Percentiles rank a stretch among this genome's conserved stretches.
These are phyloP conservation scores for Drosophila repletoides DNA, from an alignment of 1,140 invertebrate species.

Conservation along the genomic window DNA sequence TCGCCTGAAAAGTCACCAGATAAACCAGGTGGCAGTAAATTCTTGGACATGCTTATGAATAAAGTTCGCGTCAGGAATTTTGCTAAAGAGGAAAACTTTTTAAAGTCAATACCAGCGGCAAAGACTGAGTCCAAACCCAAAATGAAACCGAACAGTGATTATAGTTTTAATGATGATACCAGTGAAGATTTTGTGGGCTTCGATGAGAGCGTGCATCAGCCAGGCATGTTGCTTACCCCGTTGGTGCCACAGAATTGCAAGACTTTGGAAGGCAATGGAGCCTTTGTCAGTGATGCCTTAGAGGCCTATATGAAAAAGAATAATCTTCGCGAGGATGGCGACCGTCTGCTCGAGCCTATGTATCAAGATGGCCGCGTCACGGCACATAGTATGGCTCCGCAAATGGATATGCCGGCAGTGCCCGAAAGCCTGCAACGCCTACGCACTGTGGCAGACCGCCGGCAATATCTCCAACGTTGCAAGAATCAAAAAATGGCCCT, in stretches of 20 bases:
- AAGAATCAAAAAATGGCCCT: constrained; percentile 74
- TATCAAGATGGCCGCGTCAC: constrained; percentile 70
- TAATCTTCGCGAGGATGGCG: constrained; percentile 33
- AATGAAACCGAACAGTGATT: neutral
- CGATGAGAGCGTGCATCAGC: constrained; percentile 66
- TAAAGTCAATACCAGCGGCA: neutral
- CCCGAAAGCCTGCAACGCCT: constrained; percentile 66
- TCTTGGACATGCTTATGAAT: constrained; percentile 73
- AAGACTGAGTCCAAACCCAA: too few species aligned
- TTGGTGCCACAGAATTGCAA: constrained; percentile 61
- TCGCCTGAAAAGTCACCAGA: constrained; percentile 25
- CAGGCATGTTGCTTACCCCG: constrained; percentile 76
- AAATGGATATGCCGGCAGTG: constrained; percentile 69
- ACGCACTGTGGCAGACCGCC: constrained; percentile 75
- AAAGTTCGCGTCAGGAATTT: constrained; percentile 67
- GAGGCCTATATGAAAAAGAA: constrained; percentile 73
- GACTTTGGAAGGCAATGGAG: constrained; percentile 45
- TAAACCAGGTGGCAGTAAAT: constrained; percentile 59
- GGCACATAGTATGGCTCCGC: constrained; percentile 59
- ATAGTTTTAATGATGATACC: constrained; percentile 27
- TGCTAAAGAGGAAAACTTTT: constrained; percentile 49
- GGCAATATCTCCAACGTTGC: constrained; percentile 61
- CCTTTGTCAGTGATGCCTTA: constrained; percentile 69
- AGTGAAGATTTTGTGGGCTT: constrained; percentile 77
- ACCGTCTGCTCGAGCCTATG: constrained; percentile 63